phyloP scores from a whole-genome alignment of 2,888 invertebrate species.

The Platypus cylindrus region DNA sequence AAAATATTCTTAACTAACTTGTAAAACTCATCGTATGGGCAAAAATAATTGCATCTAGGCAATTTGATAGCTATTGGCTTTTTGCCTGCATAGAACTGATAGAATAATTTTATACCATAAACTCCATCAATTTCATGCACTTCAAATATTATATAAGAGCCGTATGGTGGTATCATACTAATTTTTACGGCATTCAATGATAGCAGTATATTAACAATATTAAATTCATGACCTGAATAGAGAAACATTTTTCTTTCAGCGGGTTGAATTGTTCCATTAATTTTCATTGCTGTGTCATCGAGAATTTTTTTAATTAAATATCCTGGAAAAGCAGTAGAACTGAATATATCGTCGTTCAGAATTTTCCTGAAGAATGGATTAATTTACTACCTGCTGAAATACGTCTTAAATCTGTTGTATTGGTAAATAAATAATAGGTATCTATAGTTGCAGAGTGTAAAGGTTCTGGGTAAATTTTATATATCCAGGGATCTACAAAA shows the following conservation, averaged over 20 bases:
- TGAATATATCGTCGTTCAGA: background rate
- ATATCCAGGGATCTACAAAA: constrained; percentile 4
- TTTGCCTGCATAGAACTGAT: constrained; percentile 20
- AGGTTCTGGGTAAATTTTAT: constrained; percentile 6
- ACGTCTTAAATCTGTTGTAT: constrained; percentile 5
- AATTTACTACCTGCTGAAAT: constrained; percentile 7
- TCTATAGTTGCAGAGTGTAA: constrained; percentile 7
- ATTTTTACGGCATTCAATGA: constrained; percentile 18
- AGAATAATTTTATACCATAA: constrained; percentile 18
- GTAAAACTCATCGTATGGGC: constrained; percentile 13
- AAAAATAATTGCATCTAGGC: constrained; percentile 14
- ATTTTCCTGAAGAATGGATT: no score
- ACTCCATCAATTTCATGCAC: constrained; percentile 20
- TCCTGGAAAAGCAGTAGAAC: constrained; percentile 21
- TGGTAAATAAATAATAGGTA: constrained; percentile 7
- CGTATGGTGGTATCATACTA: constrained; percentile 24
- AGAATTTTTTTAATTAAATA: constrained; percentile 26
- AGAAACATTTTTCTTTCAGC: constrained; percentile 24
- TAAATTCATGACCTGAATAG: constrained; percentile 29
- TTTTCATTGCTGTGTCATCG: constrained; percentile 21
- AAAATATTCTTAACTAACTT: constrained; percentile 11
- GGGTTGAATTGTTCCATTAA: constrained; percentile 13
- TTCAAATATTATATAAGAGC: constrained; percentile 25
- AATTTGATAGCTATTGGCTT: constrained; percentile 12
- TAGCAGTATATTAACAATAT: constrained; percentile 22